Evolutionary conservation across 2,113 vertebrate genomes (phyloP).

Genomic region (Nestor notabilis): DNA sequence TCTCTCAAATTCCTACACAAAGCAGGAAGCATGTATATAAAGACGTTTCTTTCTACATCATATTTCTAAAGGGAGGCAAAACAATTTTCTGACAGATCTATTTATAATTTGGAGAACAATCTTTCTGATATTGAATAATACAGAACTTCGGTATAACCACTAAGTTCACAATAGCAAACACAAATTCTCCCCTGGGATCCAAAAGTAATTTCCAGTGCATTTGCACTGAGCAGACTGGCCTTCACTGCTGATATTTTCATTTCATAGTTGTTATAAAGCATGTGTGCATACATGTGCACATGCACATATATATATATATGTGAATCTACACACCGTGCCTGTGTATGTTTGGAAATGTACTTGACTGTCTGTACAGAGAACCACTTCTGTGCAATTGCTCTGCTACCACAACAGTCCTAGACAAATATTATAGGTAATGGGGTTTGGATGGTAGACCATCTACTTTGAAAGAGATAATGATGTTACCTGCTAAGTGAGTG

Average conservation of each 20-base stretch:
- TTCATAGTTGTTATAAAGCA: rapidly evolving
- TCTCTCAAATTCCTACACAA: conserved; percentile 18
- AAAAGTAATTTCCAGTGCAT: not conserved
- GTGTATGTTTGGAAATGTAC: rapidly evolving
- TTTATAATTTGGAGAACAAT: not conserved
- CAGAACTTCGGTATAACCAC: not conserved
- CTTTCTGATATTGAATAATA: not conserved
- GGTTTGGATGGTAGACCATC: not conserved
- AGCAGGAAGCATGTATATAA: conserved; percentile 27
- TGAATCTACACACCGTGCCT: rapidly evolving
- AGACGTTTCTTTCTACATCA: not conserved
- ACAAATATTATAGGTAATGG: not conserved
- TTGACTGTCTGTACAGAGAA: not conserved
- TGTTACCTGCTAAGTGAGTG: not conserved
- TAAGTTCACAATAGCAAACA: not conserved
- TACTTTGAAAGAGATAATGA: not conserved
- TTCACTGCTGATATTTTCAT: not conserved
- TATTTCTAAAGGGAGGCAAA: not conserved
- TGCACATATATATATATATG: rapidly evolving
- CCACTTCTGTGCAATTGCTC: not conserved
- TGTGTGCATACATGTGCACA: rapidly evolving
- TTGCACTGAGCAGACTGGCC: not conserved
- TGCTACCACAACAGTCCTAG: not conserved
- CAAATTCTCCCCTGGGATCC: not conserved
- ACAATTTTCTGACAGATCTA: not conserved